These are phyloP conservation scores for Adrianichthys oophorus DNA, from an alignment of 2,797 vertebrate genomes.

Conservation along the genomic window DNA sequence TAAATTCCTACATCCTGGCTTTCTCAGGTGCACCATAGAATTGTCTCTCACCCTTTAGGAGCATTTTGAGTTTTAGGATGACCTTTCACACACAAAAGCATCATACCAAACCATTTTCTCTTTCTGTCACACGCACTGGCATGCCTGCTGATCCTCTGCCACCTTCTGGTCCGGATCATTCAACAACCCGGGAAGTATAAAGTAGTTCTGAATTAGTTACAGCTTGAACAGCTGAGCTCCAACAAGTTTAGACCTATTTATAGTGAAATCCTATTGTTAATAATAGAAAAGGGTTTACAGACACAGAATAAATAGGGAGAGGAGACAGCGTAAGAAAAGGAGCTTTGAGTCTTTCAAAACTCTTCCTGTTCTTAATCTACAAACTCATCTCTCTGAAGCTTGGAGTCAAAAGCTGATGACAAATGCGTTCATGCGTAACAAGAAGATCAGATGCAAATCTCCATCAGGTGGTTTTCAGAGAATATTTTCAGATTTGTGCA, in stretches of 20 bases:
- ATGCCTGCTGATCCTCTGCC: constrained; percentile 33
- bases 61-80: constrained; percentile 17
- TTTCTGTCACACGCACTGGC: constrained; percentile 10
- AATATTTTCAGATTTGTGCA: not conserved
- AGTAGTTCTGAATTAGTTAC: constrained; percentile 60
- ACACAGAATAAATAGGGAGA: constrained; percentile 4
- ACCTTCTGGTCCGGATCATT: constrained; percentile 36
- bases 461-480: not conserved
- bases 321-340: constrained; percentile 6
- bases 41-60: too few relatives aligned
- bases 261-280: constrained; percentile 60
- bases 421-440: not conserved
- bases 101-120: constrained; percentile 18
- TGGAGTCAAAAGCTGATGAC: constrained; percentile 10
- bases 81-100: not conserved
- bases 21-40: too few relatives aligned
- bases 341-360: constrained; percentile 15
- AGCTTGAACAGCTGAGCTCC: constrained; percentile 58
- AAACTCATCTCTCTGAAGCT: constrained; percentile 32
- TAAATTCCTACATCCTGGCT: too few relatives aligned
- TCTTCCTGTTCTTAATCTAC: constrained; percentile 48
- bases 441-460: constrained; percentile 1
- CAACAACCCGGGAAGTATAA: constrained; percentile 40
- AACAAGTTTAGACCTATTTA: constrained; percentile 51
- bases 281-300: constrained; percentile 32